Percentiles rank a stretch among this genome's conserved stretches.
Conservation (phyloP, 2,113 vertebrate species). For the rat (Rattus norvegicus) region GRCr8 NC_086031.1:32859001-32859500, state of each 20-base stretch:
- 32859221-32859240: not conserved
- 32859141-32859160: not conserved
- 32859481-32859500: too few species aligned
- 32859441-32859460: not conserved
- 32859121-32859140: not conserved
- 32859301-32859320: not conserved
- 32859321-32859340: not conserved
- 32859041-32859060: conserved; percentile 4
- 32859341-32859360: not conserved
- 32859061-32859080: not conserved
- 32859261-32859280: not conserved
- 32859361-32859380: not conserved
- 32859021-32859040: conserved; percentile 74
- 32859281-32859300: not conserved
- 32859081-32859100: not conserved
- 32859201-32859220: not conserved
- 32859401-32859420: not conserved
- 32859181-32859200: not conserved
- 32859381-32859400: not conserved
- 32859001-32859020: conserved; percentile 65
- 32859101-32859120: not conserved
- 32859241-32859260: not conserved
- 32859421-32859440: not conserved
- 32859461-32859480: not conserved
- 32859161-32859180: not conserved